Base-by-base conservation (phyloP, 2,113 vertebrate species). In the Pedetes capensis region DNA sequence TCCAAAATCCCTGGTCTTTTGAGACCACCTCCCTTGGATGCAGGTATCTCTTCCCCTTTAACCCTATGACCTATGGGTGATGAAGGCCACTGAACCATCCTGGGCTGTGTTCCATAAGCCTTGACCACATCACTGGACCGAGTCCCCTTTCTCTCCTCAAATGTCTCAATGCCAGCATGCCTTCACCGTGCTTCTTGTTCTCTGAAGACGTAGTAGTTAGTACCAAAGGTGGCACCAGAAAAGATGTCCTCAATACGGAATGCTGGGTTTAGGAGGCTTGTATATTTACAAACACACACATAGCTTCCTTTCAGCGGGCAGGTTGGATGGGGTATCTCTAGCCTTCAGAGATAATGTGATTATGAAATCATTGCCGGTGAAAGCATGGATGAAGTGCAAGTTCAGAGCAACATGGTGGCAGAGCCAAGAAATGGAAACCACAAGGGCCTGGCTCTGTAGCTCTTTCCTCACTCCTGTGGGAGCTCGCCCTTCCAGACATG, bases 401-500 rank as follows among this genome's bases (percentile, higher is more conserved):
- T 6, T 5, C 29, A n/a, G 6, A 22, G 6, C 5, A 1, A 59
- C 55, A 0, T 47, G 2, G 42, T 2, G 8, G 49, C 27, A 51
- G 17, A 69, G 5, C 12, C 10, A 61, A 37, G 75, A 42, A 87
- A 42, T 0, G 0, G 23, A 5, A 25, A 32, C 3, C 6, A 16
- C 16, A 32, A 51, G 59, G 22, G 49, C 6, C 5, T 17, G 10
- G 16, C 0, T 42, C 3, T 49, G 37, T 6, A n/a, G 2, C 1
- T 66, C 7, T 51, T 0, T 2, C 13, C 4, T 59, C 22, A 34
- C 0, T 22, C 2, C 29, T 8, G 0, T 3, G 18, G 22, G 25
- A 39, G 12, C 55, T n/a, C 0, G 1, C 1, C 6, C 23, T 57
- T 39, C 49, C 5, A 5, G 5, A 44, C 13, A 55, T 63, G 22